Conservation (phyloP, 2,113 vertebrate species). For the Clinocottus analis region DNA sequence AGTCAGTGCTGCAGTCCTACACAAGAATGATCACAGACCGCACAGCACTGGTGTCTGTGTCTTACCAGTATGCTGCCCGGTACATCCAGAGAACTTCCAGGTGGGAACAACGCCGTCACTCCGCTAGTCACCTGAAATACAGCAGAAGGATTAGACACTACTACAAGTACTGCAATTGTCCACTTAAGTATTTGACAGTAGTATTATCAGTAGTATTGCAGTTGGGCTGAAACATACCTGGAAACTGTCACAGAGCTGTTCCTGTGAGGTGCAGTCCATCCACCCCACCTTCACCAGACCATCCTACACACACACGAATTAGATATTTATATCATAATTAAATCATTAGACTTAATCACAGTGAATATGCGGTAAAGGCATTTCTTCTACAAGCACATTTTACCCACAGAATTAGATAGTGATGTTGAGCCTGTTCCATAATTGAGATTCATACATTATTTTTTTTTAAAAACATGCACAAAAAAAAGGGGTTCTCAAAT, state of each 20-base stretch:
- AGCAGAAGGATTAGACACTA: not conserved
- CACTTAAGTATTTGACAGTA: not conserved
- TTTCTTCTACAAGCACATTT: too few relatives aligned
- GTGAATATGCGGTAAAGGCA: not conserved
- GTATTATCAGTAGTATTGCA: not conserved
- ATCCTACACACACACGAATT: slow-evolving; percentile 80
- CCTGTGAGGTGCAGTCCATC: slow-evolving; percentile 92
- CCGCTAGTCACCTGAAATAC: slow-evolving; percentile 84
- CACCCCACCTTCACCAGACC: slow-evolving; percentile 95
- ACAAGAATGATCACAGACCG: not conserved
- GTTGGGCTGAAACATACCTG: slow-evolving; percentile 47
- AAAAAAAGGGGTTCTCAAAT: not conserved
- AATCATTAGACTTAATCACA: not conserved
- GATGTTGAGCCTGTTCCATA: not conserved
- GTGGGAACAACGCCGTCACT: slow-evolving; percentile 92
- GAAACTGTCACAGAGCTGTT: slow-evolving; percentile 91
- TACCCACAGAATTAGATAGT: too few relatives aligned
- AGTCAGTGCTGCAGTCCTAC: slow-evolving; percentile 10
- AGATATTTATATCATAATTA: not conserved
- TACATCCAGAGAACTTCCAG: slow-evolving; percentile 89
- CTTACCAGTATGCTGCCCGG: slow-evolving; percentile 89
- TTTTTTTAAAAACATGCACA: too few relatives aligned
- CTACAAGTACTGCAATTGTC: not conserved
- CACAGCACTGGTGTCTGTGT: not conserved
- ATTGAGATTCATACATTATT: not conserved